Evolutionary conservation across 2,888 invertebrate species (phyloP).

Genomic region (Nebria brevicollis): DNA sequence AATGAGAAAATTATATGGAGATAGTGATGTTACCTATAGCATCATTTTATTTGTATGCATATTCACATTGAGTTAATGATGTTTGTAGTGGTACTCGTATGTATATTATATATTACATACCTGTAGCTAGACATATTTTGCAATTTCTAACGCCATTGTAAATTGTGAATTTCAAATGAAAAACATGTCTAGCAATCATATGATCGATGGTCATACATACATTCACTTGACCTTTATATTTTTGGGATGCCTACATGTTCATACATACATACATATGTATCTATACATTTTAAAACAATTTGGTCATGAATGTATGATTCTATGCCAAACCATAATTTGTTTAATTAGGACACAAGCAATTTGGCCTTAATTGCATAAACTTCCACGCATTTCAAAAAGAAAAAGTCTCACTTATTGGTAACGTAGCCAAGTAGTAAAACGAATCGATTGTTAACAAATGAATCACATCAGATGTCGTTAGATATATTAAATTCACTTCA

Average conservation of each 20-base stretch:
- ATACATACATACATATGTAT: too few species aligned
- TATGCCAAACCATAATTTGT: background rate
- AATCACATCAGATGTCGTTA: too few species aligned
- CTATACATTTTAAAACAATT: background rate
- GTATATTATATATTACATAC: too few species aligned
- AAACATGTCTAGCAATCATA: background rate
- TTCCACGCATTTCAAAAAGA: too few species aligned
- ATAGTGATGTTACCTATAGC: background rate
- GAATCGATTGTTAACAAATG: too few species aligned
- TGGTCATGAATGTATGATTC: background rate
- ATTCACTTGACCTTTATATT: conserved; percentile 15
- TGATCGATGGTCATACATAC: conserved; percentile 18
- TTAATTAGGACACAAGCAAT: too few species aligned
- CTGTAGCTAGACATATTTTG: background rate
- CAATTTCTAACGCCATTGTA: background rate
- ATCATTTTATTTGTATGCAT: background rate
- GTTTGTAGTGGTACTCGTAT: background rate
- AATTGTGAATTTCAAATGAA: background rate
- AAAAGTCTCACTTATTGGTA: too few species aligned
- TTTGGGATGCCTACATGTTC: background rate
- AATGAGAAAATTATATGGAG: background rate
- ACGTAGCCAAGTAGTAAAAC: too few species aligned
- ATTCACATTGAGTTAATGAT: background rate
- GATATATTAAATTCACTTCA: too few species aligned
- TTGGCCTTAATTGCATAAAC: too few species aligned